Conservation (phyloP, 37 sponge, comb jelly and placozoan species). For the Tethya wilhelma region DNA sequence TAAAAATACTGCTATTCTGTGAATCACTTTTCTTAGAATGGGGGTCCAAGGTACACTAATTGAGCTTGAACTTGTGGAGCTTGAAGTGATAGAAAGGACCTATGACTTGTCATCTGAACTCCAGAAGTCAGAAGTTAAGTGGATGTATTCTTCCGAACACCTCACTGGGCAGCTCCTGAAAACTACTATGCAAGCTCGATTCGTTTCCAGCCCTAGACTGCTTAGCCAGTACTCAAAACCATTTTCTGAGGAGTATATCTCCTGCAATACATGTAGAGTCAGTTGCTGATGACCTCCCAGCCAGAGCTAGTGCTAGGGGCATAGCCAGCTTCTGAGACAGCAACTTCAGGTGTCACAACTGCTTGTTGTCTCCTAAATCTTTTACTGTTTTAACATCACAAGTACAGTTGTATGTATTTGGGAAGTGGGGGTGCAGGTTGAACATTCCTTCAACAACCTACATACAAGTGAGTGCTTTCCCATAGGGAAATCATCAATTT, state of each 20-base stretch:
- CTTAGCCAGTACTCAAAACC: not conserved
- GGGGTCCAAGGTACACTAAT: too few species aligned
- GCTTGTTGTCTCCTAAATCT: not conserved
- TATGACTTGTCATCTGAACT: not conserved
- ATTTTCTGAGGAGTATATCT: not conserved
- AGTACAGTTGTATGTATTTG: conserved; percentile 5
- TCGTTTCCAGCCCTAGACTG: conserved; percentile 5
- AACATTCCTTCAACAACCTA: conserved; percentile 16
- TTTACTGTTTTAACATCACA: conserved; percentile 31
- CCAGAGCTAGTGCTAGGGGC: conserved; percentile 31
- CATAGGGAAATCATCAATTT: conserved; percentile 35
- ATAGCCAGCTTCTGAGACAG: conserved; percentile 33
- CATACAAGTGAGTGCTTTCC: conserved; percentile 39
- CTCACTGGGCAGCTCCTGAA: conserved; percentile 12
- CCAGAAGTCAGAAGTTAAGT: conserved; percentile 5
- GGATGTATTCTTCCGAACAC: conserved; percentile 9
- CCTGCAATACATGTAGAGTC: not conserved
- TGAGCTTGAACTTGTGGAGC: too few species aligned
- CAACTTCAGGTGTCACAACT: conserved; percentile 21
- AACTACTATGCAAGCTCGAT: not conserved
- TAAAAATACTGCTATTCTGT: too few species aligned
- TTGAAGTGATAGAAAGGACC: conserved; percentile 18
- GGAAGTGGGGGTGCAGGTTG: conserved; percentile 38
- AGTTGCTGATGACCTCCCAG: not conserved
- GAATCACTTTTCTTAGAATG: too few species aligned